phyloP scores from a whole-genome alignment of 2,113 vertebrate genomes.

The Xenopus borealis region DNA sequence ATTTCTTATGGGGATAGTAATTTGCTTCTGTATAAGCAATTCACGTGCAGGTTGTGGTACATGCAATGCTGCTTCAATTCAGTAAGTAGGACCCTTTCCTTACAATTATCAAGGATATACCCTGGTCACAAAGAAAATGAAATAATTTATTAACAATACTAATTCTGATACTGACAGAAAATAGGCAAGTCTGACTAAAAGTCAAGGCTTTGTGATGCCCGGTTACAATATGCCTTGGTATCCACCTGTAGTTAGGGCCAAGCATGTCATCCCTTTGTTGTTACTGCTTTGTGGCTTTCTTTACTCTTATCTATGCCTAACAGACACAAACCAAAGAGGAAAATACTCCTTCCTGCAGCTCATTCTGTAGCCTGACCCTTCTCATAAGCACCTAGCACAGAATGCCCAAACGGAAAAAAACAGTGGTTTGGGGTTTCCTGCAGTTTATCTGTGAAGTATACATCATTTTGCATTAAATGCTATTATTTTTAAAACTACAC shows the following conservation, averaged over 20 bases:
- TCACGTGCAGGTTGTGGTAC: too few relatives aligned
- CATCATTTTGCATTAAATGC: neutral
- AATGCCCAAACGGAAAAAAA: constrained; percentile 13
- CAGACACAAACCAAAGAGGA: constrained; percentile 21
- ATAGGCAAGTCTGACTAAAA: neutral
- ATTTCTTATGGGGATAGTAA: too few relatives aligned
- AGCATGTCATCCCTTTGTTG: neutral
- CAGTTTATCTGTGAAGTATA: neutral
- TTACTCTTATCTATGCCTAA: constrained; percentile 11
- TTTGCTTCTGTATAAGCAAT: too few relatives aligned
- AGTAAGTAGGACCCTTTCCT: too few relatives aligned
- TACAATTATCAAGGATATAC: too few relatives aligned
- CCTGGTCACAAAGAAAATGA: too few relatives aligned
- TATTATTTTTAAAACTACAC: too few relatives aligned
- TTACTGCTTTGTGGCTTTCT: constrained; percentile 11
- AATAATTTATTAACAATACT: too few relatives aligned
- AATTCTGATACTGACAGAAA: neutral
- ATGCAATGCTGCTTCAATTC: too few relatives aligned
- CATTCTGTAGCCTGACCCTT: constrained; percentile 9
- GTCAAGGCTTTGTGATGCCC: neutral
- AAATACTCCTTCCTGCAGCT: constrained; percentile 5
- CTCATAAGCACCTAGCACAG: constrained; percentile 10
- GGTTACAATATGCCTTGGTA: neutral
- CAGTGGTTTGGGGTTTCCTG: constrained; percentile 2
- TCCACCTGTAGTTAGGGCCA: neutral